A percentile compares a stretch with the other conserved stretches of the same genome.
These are phyloP conservation scores for Protobothrops mucrosquamatus DNA, from an alignment of 2,113 vertebrate species.

Conservation along the genomic window DNA sequence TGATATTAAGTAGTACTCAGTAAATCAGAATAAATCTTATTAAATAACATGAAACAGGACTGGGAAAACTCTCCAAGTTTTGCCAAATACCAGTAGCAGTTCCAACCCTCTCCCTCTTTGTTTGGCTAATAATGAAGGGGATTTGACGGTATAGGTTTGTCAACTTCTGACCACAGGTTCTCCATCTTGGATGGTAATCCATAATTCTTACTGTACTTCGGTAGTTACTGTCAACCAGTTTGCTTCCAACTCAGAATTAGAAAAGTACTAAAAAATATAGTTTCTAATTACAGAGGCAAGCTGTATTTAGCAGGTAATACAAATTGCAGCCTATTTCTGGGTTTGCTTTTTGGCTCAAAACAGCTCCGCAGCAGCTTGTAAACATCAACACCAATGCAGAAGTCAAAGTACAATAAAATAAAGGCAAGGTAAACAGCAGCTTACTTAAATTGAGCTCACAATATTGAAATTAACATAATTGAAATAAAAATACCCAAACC, in stretches of 20 bases:
- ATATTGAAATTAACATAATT: background rate
- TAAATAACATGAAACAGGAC: background rate
- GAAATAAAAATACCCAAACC: background rate
- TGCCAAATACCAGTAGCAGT: background rate
- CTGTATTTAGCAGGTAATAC: background rate
- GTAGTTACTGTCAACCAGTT: background rate
- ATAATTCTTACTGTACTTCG: background rate
- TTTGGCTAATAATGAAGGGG: background rate
- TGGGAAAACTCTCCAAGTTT: background rate
- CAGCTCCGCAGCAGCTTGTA: background rate
- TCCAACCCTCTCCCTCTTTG: background rate
- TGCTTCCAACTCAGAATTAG: background rate
- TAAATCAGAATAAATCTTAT: background rate
- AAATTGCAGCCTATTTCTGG: background rate
- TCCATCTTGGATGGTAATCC: background rate
- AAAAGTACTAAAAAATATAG: background rate
- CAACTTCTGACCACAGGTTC: background rate
- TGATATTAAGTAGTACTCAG: background rate
- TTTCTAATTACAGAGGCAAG: background rate
- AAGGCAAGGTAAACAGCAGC: background rate
- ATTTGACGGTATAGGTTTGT: background rate
- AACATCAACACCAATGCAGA: background rate
- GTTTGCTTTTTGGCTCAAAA: background rate
- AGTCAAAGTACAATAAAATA: background rate
- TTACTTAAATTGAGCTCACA: background rate